Conservation (phyloP, 2,888 invertebrate species). For the Ganaspis brasiliensis region DNA sequence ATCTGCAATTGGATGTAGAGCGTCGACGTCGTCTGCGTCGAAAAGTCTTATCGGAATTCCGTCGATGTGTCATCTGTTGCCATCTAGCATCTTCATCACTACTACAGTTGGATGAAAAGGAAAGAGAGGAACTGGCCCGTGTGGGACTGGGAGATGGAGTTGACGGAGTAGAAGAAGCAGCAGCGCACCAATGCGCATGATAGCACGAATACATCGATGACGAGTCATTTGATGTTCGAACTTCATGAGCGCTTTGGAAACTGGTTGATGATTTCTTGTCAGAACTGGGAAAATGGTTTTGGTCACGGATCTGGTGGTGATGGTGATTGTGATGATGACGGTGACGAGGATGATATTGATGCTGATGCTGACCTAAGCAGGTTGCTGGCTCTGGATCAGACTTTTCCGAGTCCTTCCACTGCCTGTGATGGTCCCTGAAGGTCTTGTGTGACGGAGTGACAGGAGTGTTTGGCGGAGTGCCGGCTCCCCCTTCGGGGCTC, state of each 20-base stretch:
- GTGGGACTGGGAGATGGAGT: constrained; percentile 71
- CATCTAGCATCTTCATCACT: constrained; percentile 72
- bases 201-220: constrained; percentile 78
- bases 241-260: constrained; percentile 71
- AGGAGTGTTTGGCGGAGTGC: constrained; percentile 80
- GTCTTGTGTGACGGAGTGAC: constrained; percentile 78
- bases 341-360: constrained; percentile 81
- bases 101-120: constrained; percentile 75
- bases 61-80: constrained; percentile 56
- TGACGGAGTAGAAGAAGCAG: constrained; percentile 74
- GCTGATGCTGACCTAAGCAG: constrained; percentile 77
- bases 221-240: constrained; percentile 70
- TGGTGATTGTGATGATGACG: constrained; percentile 78
- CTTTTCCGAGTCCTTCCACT: constrained; percentile 75
- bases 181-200: constrained; percentile 78
- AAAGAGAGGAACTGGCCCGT: constrained; percentile 73
- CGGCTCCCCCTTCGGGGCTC: constrained; percentile 77
- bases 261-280: constrained; percentile 75
- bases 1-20: constrained; percentile 65
- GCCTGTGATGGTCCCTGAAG: constrained; percentile 68
- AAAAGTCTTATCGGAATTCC: constrained; percentile 58
- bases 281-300: constrained; percentile 69
- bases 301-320: constrained; percentile 72
- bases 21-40: constrained; percentile 9
- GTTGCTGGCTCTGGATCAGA: constrained; percentile 67